Conservation (phyloP, 1,140 invertebrate genomes). For the Drosophila insularis region DNA sequence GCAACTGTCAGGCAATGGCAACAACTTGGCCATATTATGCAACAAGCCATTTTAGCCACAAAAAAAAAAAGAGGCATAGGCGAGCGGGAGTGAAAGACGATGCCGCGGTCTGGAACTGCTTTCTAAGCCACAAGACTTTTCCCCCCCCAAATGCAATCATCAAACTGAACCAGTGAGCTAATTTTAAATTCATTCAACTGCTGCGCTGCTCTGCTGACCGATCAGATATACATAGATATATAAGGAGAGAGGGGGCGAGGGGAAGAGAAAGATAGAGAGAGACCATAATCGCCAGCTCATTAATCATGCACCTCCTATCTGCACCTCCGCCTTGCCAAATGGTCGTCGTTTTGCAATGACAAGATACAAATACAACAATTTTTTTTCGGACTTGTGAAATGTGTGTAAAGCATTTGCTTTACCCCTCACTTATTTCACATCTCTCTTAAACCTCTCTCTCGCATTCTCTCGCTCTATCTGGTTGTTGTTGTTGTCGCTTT, state of each 20-base stretch:
- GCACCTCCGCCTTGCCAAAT: constrained; percentile 31
- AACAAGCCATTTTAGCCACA: constrained; percentile 56
- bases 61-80: constrained; percentile 32
- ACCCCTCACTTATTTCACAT: neutral
- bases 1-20: constrained; percentile 63
- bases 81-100: constrained; percentile 42
- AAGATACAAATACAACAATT: constrained; percentile 39
- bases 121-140: constrained; percentile 64
- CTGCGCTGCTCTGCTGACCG: constrained; percentile 3
- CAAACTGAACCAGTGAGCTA: constrained; percentile 59
- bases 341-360: constrained; percentile 72
- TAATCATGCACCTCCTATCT: constrained; percentile 59
- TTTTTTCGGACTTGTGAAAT: constrained; percentile 60
- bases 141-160: neutral
- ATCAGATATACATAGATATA: neutral
- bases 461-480: neutral
- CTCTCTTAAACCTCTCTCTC: neutral
- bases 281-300: constrained; percentile 66
- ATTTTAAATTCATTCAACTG: constrained; percentile 76
- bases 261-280: neutral
- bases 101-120: constrained; percentile 48
- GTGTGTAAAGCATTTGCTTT: constrained; percentile 52
- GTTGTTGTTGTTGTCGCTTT: neutral
- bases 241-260: neutral
- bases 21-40: constrained; percentile 63